Conservation (phyloP, 2,797 vertebrate genomes). For the Perodicticus potto region DNA sequence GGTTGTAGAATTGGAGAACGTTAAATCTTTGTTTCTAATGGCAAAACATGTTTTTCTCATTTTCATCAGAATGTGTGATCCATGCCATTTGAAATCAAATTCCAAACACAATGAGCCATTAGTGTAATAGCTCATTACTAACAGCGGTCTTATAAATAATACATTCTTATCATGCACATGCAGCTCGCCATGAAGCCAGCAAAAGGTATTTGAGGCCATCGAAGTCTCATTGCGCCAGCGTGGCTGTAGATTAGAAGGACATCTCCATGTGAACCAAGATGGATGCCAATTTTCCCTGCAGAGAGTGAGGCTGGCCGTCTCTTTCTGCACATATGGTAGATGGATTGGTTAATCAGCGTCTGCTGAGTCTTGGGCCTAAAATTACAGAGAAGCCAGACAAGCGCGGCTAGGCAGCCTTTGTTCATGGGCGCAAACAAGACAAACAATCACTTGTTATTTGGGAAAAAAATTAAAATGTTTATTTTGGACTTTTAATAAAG, state of each 20-base stretch:
- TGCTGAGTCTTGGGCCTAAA: conserved; percentile 89
- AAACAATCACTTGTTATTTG: conserved; percentile 88
- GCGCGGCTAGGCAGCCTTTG: conserved; percentile 85
- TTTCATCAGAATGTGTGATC: conserved; percentile 86
- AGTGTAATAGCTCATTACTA: conserved; percentile 86
- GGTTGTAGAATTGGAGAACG: conserved; percentile 79
- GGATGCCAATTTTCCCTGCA: conserved; percentile 89
- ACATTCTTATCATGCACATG: conserved; percentile 83
- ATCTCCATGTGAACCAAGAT: conserved; percentile 82
- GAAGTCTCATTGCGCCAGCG: conserved; percentile 71
- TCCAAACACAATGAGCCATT: conserved; percentile 87
- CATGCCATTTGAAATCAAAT: conserved; percentile 85
- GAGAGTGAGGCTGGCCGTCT: conserved; percentile 91
- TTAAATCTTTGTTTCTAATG: conserved; percentile 83
- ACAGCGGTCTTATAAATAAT: conserved; percentile 87
- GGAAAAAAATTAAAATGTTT: conserved; percentile 82
- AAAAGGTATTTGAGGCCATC: conserved; percentile 85
- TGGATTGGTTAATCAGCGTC: conserved; percentile 92
- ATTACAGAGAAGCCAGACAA: conserved; percentile 88
- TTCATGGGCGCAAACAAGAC: conserved; percentile 85
- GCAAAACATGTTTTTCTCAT: conserved; percentile 83
- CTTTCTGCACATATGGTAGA: conserved; percentile 95
- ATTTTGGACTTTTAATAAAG: conserved; percentile 83
- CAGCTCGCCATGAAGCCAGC: conserved; percentile 79
- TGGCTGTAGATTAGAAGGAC: conserved; percentile 81